phyloP scores from a whole-genome alignment of 2,888 invertebrate genomes.

The Crioceris asparagi region DNA sequence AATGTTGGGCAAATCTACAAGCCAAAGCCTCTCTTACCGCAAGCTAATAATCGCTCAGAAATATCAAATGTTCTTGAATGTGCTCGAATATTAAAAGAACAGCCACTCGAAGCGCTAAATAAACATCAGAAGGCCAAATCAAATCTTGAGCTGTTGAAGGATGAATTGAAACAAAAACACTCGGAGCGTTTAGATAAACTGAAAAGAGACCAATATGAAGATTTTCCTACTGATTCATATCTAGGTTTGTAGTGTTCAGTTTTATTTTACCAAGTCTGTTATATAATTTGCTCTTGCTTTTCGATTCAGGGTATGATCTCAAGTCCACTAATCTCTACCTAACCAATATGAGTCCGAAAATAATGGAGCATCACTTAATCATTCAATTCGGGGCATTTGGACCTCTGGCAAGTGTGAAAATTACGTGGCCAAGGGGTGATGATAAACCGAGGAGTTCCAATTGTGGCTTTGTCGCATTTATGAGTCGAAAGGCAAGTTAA shows the following conservation, averaged over 20 bases:
- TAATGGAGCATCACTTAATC: slow-evolving; percentile 90
- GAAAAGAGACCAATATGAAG: no score
- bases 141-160: slow-evolving; percentile 93
- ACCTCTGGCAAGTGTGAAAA: slow-evolving; percentile 96
- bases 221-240: no score
- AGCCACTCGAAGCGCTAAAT: slow-evolving; percentile 41
- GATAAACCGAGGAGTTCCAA: slow-evolving; percentile 59
- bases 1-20: slow-evolving; percentile 80
- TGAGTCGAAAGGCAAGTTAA: slow-evolving; percentile 62
- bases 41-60: slow-evolving; percentile 29
- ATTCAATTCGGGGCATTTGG: slow-evolving; percentile 95
- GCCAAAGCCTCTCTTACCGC: slow-evolving; percentile 63
- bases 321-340: slow-evolving; percentile 95
- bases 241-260: no score
- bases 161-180: slow-evolving; percentile 89
- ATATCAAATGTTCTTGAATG: slow-evolving; percentile 58
- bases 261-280: no score
- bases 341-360: slow-evolving; percentile 90
- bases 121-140: slow-evolving; percentile 85
- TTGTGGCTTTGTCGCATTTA: slow-evolving; percentile 98
- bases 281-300: no score
- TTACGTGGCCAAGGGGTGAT: slow-evolving; percentile 97
- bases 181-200: no score
- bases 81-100: slow-evolving; percentile 50
- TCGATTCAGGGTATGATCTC: slow-evolving; percentile 63